These are phyloP conservation scores for Eretmochelys imbricata DNA, from an alignment of 2,113 vertebrate genomes.

Conservation along the genomic window DNA sequence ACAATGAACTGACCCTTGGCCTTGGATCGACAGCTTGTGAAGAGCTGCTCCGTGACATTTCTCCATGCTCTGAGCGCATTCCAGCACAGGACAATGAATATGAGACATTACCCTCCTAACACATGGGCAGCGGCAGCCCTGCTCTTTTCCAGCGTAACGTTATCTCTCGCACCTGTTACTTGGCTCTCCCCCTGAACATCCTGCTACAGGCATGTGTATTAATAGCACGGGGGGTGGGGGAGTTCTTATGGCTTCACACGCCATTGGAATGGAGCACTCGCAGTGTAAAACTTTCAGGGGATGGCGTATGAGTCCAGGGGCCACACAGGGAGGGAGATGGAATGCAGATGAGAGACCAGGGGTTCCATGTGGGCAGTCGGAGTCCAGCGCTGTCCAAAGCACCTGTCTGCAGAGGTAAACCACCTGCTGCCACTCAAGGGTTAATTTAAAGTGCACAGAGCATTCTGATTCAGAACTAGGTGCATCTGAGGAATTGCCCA, in stretches of 20 bases:
- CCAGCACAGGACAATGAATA: slow-evolving; percentile 73
- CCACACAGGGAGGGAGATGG: background rate
- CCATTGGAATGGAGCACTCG: background rate
- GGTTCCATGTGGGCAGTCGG: background rate
- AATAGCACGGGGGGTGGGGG: slow-evolving; percentile 77
- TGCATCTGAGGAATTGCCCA: background rate
- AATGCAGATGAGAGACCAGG: slow-evolving; percentile 5
- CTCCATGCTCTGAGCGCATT: slow-evolving; percentile 59
- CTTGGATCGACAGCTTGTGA: background rate
- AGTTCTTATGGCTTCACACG: slow-evolving; percentile 36
- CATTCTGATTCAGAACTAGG: background rate
- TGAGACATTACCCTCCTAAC: slow-evolving; percentile 37
- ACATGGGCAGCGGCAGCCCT: slow-evolving; percentile 58
- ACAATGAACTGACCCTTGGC: background rate
- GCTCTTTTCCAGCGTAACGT: slow-evolving; percentile 87
- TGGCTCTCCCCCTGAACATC: slow-evolving; percentile 76
- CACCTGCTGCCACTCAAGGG: background rate
- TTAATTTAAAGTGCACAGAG: background rate
- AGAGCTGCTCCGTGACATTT: slow-evolving; percentile 66
- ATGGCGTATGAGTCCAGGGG: background rate
- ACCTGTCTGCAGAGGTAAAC: background rate
- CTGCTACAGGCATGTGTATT: slow-evolving; percentile 80
- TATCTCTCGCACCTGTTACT: slow-evolving; percentile 88
- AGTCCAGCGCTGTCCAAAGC: background rate
- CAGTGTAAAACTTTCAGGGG: background rate